These are phyloP conservation scores for Tenthredo amoena DNA, from an alignment of 2,888 invertebrate species.

Conservation along the genomic window DNA sequence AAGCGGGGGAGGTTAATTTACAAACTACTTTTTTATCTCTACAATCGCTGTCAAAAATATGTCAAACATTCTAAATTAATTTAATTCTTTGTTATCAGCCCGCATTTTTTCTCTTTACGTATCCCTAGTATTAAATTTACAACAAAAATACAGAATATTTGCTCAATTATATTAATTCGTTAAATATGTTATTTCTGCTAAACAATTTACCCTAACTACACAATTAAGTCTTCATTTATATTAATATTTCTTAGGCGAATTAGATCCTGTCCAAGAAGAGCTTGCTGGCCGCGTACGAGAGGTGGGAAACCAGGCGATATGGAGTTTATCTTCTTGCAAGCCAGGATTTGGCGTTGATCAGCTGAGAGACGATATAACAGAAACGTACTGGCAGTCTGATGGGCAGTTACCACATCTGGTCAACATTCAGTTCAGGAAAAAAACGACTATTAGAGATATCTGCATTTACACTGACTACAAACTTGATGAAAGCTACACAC, in stretches of 20 bases:
- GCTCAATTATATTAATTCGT: background rate
- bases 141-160: background rate
- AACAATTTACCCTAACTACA: background rate
- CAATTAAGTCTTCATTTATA: background rate
- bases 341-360: constrained; percentile 99
- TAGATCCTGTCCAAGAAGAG: constrained; percentile 82
- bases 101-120: background rate
- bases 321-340: constrained; percentile 99
- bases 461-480: constrained; percentile 99
- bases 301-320: constrained; percentile 96
- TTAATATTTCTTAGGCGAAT: constrained; percentile 63
- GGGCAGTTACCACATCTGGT: constrained; percentile 98
- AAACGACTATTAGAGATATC: constrained; percentile 96
- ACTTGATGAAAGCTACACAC: constrained; percentile 99
- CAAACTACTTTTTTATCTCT: constrained; percentile 12
- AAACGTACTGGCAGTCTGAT: constrained; percentile 99
- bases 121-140: background rate
- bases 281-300: constrained; percentile 85
- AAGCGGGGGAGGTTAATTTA: constrained; percentile 60
- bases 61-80: background rate
- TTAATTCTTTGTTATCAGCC: background rate
- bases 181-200: background rate
- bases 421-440: constrained; percentile 96
- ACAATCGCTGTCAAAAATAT: background rate
- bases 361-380: constrained; percentile 95